Evolutionary conservation across 2,113 vertebrate species (phyloP), one percentile per base, ranked within the genome.

Genomic region (Hiodon alosoides): DNA sequence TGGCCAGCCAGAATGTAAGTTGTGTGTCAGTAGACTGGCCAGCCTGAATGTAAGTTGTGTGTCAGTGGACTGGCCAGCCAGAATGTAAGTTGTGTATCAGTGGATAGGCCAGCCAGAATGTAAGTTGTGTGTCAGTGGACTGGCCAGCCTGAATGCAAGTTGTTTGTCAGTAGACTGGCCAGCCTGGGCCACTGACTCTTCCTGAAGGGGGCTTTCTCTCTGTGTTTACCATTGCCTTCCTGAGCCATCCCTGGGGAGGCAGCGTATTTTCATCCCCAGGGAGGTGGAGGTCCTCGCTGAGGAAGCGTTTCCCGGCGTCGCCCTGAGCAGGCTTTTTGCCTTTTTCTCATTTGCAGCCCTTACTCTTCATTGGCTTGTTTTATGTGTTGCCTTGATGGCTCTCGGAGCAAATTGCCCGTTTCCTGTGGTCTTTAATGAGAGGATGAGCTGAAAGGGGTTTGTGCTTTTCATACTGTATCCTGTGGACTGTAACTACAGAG

Each of bases 181-280:
- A 31, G 31, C 31, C 31, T 31, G 31, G 31, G 31, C 31, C 31
- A 31, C 31, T 31, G 31, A 31, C 31, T 31, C 31, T 31, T 31
- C 53, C 55, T 58, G 16, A 3, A 54, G 16, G 6, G 14, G 9
- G 10, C 31, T 58, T 17, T 47, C 65, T 74, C 16, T 6, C 16
- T 59, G n/a, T 46, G 16, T 52, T 74, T 74, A 57, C 53, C 46
- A 3, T 13, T 10, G 62, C 13, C 31, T 48, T 67, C 61, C 53
- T 67, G 46, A 52, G 58, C 7, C 31, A n/a, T 48, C 73, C 73
- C 31, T 67, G 64, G 62, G 64, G 73, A 74, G 4, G 5, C 10
- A 16, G 62, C 14, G 3, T 52, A 54, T 14, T 66, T 54, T 66
- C 47, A 7, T 74, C 62, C 58, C 5, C 16, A 13, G 17, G 48